Conservation (phyloP, 2,888 invertebrate species). For the Aethes cnicana region DNA sequence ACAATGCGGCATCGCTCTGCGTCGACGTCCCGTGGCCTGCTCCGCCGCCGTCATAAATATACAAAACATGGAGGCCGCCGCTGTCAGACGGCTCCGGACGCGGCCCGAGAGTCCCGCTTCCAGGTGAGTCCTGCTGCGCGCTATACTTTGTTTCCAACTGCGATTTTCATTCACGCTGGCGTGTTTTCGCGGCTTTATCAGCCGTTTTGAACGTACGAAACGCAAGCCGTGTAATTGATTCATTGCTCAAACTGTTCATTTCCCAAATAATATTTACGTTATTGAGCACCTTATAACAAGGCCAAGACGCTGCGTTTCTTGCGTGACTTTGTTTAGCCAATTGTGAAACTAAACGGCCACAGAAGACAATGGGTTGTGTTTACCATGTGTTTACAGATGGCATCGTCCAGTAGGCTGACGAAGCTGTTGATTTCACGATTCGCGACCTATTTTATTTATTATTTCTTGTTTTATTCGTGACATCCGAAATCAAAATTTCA, state of each 20-base stretch:
- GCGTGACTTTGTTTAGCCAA: too few relatives aligned
- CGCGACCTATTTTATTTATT: too few relatives aligned
- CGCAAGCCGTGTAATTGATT: conserved; percentile 2
- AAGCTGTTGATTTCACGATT: too few relatives aligned
- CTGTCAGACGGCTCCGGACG: conserved; percentile 50
- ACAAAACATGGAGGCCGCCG: conserved; percentile 46
- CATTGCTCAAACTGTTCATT: neutral
- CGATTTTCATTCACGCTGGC: conserved; percentile 51
- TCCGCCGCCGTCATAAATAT: conserved; percentile 61
- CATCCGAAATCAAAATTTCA: too few relatives aligned
- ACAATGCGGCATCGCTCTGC: conserved; percentile 72
- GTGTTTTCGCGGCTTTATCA: conserved; percentile 50
- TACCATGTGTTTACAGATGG: too few relatives aligned
- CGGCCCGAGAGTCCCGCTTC: conserved; percentile 38
- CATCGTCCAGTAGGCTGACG: too few relatives aligned
- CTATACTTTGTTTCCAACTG: conserved; percentile 32
- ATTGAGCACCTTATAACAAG: too few relatives aligned
- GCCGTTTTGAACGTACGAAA: conserved; percentile 34
- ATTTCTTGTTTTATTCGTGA: too few relatives aligned
- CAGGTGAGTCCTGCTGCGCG: conserved; percentile 69
- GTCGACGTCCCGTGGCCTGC: conserved; percentile 67
- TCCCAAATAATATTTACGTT: neutral
- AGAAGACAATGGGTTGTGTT: too few relatives aligned
- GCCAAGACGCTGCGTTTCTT: too few relatives aligned
- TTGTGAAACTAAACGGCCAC: too few relatives aligned